Conservation (phyloP, 2,113 vertebrate genomes). For the Tylochromis polylepis region DNA sequence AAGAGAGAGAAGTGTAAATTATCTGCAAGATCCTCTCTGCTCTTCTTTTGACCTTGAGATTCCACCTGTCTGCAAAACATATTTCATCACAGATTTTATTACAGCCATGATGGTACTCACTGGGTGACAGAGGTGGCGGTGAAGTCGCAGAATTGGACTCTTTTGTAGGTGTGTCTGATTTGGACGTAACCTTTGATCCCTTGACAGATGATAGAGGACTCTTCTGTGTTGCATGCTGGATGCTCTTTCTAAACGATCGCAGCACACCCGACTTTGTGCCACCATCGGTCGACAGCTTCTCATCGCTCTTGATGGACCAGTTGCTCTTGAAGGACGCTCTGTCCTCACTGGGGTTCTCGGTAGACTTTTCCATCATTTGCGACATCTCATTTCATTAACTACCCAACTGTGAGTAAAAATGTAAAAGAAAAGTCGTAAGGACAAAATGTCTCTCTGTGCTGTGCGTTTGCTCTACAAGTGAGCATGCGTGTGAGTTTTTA, state of each 20-base stretch:
- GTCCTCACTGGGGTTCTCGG: neutral
- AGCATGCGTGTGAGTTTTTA: neutral
- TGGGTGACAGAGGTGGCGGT: constrained; percentile 19
- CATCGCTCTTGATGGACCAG: neutral
- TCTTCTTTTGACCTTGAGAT: constrained; percentile 16
- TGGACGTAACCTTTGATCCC: neutral
- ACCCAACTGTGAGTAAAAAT: neutral
- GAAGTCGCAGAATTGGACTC: neutral
- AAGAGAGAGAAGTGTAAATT: neutral
- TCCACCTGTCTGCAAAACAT: neutral
- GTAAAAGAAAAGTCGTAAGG: neutral
- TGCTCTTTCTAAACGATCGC: constrained; percentile 2
- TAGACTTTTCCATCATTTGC: neutral
- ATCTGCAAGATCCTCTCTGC: neutral
- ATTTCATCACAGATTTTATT: neutral
- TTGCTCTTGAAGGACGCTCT: neutral
- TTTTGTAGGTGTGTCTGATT: neutral
- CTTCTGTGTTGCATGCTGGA: neutral
- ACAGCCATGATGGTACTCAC: constrained; percentile 43
- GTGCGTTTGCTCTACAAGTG: neutral
- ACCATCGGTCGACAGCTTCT: neutral
- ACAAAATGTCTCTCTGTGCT: neutral
- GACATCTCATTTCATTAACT: neutral
- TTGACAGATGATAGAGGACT: constrained; percentile 7
- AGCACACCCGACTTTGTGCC: neutral